Evolutionary conservation across 23 tunicate genomes (phyloP).

Genomic region (Trididemnum miniatum): DNA sequence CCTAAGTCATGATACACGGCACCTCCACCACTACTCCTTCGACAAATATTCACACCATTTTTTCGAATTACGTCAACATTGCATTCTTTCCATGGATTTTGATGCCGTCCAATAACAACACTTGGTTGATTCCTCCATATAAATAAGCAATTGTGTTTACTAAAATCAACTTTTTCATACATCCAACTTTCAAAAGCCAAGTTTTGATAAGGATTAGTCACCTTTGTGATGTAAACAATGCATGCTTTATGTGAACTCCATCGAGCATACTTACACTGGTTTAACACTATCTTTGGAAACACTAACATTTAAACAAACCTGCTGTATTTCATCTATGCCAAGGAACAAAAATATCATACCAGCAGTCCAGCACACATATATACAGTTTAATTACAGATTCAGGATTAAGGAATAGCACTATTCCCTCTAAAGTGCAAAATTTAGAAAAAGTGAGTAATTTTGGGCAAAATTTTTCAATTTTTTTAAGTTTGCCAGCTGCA

Average conservation of each 20-base stretch:
- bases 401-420: too few species aligned
- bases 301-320: too few species aligned
- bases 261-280: too few species aligned
- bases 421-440: too few species aligned
- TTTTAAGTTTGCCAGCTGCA: too few species aligned
- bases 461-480: too few species aligned
- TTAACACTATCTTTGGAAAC: too few species aligned
- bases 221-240: conserved; percentile 54
- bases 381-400: too few species aligned
- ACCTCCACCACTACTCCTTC: conserved; percentile 91
- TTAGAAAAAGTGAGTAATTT: too few species aligned
- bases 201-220: conserved; percentile 63
- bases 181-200: conserved; percentile 92
- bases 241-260: conserved; percentile 49
- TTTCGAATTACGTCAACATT: background rate
- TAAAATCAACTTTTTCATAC: conserved; percentile 63
- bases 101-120: conserved; percentile 84
- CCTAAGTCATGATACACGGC: conserved; percentile 94
- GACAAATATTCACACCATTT: conserved; percentile 19
- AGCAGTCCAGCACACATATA: too few species aligned
- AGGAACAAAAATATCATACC: too few species aligned
- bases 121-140: conserved; percentile 78
- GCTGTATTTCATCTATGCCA: too few species aligned
- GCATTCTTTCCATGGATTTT: conserved; percentile 94
- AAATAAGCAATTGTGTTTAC: conserved; percentile 48